A percentile compares a stretch with the other conserved stretches of the same genome.
Evolutionary conservation across 1,140 invertebrate genomes (phyloP).

Genomic region (Leptonema lineaticorne): DNA sequence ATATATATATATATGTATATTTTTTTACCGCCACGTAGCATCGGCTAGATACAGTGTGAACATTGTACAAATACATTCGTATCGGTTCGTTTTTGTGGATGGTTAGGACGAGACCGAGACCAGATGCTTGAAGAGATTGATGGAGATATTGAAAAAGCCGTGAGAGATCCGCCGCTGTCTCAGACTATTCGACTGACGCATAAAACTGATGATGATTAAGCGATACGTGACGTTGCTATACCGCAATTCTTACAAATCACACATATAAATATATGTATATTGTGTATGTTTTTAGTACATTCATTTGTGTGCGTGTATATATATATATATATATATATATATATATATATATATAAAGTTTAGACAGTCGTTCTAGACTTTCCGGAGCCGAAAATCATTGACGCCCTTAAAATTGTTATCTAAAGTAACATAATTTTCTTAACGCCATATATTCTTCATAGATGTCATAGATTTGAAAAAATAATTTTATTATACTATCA

Average conservation of each 20-base stretch:
- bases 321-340: neutral
- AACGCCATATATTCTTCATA: too few species aligned
- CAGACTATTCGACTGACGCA: neutral
- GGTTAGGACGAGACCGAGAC: neutral
- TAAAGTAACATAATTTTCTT: too few species aligned
- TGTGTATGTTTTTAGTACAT: too few species aligned
- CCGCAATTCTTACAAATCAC: neutral
- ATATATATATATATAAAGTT: neutral
- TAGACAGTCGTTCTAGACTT: too few species aligned
- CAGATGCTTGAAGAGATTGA: slow-evolving; percentile 4
- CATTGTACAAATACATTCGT: neutral
- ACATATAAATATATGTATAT: too few species aligned
- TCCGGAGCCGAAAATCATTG: too few species aligned
- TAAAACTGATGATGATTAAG: slow-evolving; percentile 8
- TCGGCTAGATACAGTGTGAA: neutral
- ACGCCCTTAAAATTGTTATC: too few species aligned
- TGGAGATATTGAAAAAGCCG: slow-evolving; percentile 2
- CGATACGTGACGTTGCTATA: slow-evolving; percentile 6
- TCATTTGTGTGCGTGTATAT: neutral
- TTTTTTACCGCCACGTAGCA: slow-evolving; percentile 6
- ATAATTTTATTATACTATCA: too few species aligned
- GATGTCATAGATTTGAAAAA: too few species aligned
- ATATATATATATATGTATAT: too few species aligned
- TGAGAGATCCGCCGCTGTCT: slow-evolving; percentile 5
- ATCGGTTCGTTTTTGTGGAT: too few species aligned